A percentile compares a stretch with the other conserved stretches of the same genome.
phyloP scores from a whole-genome alignment of 2,888 invertebrate species.

The Eurytoma adleriae region DNA sequence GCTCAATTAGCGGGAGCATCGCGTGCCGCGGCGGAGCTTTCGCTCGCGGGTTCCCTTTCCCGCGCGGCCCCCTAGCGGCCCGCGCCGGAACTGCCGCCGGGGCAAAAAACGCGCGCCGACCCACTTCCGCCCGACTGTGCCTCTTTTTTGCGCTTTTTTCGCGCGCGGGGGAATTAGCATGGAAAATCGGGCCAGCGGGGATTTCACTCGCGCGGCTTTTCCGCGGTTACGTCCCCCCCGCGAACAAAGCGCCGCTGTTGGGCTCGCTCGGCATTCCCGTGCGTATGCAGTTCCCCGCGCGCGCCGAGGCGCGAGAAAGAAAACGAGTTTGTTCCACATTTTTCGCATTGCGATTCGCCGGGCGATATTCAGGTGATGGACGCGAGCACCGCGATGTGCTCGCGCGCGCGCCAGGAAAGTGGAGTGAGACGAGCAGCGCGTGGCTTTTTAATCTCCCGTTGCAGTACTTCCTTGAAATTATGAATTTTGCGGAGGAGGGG shows the following conservation, averaged over 20 bases:
- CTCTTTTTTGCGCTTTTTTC: neutral
- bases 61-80: too few species aligned
- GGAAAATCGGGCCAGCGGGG: slow-evolving; percentile 27
- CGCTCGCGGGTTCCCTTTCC: too few species aligned
- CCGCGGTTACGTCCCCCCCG: neutral
- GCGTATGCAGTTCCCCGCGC: neutral
- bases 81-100: neutral
- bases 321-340: slow-evolving; percentile 45
- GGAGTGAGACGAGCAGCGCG: slow-evolving; percentile 15
- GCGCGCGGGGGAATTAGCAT: slow-evolving; percentile 11
- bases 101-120: neutral
- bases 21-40: neutral
- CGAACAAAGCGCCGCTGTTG: neutral
- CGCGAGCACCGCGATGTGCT: neutral
- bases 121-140: neutral
- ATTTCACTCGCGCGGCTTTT: neutral
- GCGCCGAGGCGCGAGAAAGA: neutral
- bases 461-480: too few species aligned
- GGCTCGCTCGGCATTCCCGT: neutral
- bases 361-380: slow-evolving; percentile 2
- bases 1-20: neutral
- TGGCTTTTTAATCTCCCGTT: too few species aligned
- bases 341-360: slow-evolving; percentile 5
- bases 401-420: slow-evolving; percentile 5
- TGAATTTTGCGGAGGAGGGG: too few species aligned